A percentile compares a stretch with the other conserved stretches of the same genome.
Evolutionary conservation across 2,888 invertebrate species (phyloP).

Genomic region (Coleophora flavipennella): DNA sequence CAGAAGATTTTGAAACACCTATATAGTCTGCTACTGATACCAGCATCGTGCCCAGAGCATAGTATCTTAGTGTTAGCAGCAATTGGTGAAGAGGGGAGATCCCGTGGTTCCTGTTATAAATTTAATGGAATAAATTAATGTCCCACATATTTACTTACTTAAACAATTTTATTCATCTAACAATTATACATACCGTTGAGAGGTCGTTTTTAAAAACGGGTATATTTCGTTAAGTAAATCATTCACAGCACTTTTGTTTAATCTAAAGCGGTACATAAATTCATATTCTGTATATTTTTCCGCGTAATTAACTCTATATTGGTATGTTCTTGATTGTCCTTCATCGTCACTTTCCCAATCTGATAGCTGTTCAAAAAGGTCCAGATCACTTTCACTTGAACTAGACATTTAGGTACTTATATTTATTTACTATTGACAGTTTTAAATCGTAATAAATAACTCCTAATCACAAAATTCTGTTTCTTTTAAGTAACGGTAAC

Average conservation of each 20-base stretch:
- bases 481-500: neutral
- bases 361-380: no score
- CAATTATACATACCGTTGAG: neutral
- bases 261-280: no score
- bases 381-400: no score
- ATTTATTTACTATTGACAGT: neutral
- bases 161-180: neutral
- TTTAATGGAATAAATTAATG: neutral
- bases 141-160: neutral
- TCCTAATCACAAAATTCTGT: neutral
- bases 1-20: constrained; percentile 20
- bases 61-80: constrained; percentile 19
- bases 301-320: neutral
- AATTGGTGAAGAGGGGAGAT: constrained; percentile 19
- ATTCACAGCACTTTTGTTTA: no score
- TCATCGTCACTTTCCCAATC: neutral
- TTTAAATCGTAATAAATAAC: neutral
- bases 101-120: constrained; percentile 17
- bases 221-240: neutral
- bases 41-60: constrained; percentile 21
- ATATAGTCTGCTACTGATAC: constrained; percentile 20
- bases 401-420: neutral
- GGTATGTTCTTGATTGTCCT: neutral
- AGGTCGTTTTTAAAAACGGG: neutral
- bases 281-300: no score